phyloP scores from a whole-genome alignment of 2,797 vertebrate genomes.

The Masticophis lateralis region DNA sequence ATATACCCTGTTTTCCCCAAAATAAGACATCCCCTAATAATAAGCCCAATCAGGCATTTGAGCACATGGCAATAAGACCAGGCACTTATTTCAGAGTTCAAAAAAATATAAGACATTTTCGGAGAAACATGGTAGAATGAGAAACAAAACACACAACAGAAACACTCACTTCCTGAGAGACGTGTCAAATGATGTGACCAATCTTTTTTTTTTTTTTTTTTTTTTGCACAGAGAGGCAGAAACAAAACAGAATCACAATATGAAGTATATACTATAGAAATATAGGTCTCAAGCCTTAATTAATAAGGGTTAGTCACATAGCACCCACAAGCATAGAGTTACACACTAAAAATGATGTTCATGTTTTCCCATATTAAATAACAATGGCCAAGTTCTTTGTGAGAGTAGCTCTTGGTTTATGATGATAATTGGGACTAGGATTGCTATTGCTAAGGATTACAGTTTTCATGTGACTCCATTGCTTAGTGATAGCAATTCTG shows the following conservation, averaged over 20 bases:
- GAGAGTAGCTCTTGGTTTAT: background rate
- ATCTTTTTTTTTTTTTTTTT: background rate
- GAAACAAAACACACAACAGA: background rate
- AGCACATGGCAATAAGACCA: too few relatives aligned
- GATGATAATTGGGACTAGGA: background rate
- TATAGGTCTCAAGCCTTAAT: background rate
- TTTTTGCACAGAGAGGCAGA: background rate
- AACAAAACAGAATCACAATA: background rate
- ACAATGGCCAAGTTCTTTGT: background rate
- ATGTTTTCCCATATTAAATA: background rate
- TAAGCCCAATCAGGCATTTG: too few relatives aligned
- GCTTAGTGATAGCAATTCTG: background rate
- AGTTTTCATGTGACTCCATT: background rate
- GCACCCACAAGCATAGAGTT: background rate
- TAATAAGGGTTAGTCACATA: background rate
- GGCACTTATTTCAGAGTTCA: too few relatives aligned
- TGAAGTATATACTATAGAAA: background rate
- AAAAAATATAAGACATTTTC: too few relatives aligned
- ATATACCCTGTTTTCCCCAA: background rate
- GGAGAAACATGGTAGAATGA: background rate
- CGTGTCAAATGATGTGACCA: accelerated
- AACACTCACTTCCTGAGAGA: accelerated
- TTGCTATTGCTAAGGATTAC: background rate
- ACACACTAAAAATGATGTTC: background rate
- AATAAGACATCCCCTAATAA: too few relatives aligned